A percentile compares a stretch with the other conserved stretches of the same genome.
These are phyloP conservation scores for Microcaecilia unicolor DNA, from an alignment of 2,797 vertebrate species.

Conservation along the genomic window DNA sequence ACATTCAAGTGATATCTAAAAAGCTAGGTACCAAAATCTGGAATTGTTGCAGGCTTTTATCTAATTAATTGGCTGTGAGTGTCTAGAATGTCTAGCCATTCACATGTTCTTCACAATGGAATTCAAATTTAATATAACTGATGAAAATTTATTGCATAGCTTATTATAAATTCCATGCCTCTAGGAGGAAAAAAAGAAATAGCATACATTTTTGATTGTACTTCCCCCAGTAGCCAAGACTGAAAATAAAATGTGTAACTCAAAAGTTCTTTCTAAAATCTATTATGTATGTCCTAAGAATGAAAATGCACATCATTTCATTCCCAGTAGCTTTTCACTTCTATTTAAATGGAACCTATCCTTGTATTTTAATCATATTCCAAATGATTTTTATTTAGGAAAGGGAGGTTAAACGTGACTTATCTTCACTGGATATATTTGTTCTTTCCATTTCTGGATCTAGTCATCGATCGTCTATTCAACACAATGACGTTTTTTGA, in stretches of 20 bases:
- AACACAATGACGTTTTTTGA: no score
- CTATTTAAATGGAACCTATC: background rate
- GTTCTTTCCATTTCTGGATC: no score
- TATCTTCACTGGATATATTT: no score
- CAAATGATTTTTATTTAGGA: no score
- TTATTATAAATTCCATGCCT: slow-evolving; percentile 3
- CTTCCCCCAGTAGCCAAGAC: slow-evolving; percentile 2
- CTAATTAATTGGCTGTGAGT: slow-evolving; percentile 4
- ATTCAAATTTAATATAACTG: background rate
- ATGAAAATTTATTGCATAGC: slow-evolving; percentile 8
- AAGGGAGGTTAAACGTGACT: no score
- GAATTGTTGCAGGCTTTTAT: background rate
- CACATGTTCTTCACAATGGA: slow-evolving; percentile 6
- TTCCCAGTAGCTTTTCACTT: background rate
- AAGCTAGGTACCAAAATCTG: background rate
- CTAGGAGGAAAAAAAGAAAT: slow-evolving; percentile 4
- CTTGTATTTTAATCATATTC: no score
- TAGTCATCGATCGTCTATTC: no score
- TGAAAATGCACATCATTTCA: accelerated
- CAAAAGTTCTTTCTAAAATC: background rate
- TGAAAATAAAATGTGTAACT: background rate
- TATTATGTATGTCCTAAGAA: background rate
- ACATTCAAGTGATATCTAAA: slow-evolving; percentile 8
- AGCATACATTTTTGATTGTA: background rate
- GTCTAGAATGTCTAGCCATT: slow-evolving; percentile 5